These are phyloP conservation scores for Coilia nasus DNA, from an alignment of 2,797 vertebrate genomes.

Conservation along the genomic window DNA sequence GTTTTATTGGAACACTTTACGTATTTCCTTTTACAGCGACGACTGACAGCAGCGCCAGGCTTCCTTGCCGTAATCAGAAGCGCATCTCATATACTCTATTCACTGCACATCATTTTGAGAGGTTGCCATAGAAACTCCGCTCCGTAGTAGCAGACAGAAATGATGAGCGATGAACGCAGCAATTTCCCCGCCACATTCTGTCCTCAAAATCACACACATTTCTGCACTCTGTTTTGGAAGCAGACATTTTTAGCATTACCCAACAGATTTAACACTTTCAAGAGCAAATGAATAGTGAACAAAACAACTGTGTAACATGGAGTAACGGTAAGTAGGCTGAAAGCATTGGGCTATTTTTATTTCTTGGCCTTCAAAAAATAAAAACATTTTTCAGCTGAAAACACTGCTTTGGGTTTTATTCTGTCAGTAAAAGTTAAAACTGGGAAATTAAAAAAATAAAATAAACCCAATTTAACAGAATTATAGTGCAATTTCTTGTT, in stretches of 20 bases:
- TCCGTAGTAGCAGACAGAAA: conserved; percentile 77
- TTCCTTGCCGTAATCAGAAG: conserved; percentile 76
- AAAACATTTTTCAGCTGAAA: not conserved
- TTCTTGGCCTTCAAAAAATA: not conserved
- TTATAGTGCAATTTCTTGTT: not conserved
- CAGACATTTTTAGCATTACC: conserved; percentile 8
- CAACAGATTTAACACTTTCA: not conserved
- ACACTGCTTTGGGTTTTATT: not conserved
- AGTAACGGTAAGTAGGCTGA: not conserved
- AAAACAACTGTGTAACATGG: not conserved
- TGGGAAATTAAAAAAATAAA: not conserved
- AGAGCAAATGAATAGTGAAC: not conserved
- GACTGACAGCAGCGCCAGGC: conserved; percentile 73
- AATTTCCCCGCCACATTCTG: conserved; percentile 67
- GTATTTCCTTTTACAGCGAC: conserved; percentile 72
- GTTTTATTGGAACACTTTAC: conserved; percentile 69
- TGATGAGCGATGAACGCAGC: conserved; percentile 77
- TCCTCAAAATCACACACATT: conserved; percentile 28
- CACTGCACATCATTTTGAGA: conserved; percentile 72
- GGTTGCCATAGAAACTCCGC: conserved; percentile 84
- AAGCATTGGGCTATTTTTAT: not conserved
- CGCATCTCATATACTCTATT: conserved; percentile 76
- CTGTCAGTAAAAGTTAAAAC: not conserved
- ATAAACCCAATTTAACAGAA: not conserved
- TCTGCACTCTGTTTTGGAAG: not conserved